Conservation (phyloP, 2,113 vertebrate genomes). For the Oryzias javanicus region DNA sequence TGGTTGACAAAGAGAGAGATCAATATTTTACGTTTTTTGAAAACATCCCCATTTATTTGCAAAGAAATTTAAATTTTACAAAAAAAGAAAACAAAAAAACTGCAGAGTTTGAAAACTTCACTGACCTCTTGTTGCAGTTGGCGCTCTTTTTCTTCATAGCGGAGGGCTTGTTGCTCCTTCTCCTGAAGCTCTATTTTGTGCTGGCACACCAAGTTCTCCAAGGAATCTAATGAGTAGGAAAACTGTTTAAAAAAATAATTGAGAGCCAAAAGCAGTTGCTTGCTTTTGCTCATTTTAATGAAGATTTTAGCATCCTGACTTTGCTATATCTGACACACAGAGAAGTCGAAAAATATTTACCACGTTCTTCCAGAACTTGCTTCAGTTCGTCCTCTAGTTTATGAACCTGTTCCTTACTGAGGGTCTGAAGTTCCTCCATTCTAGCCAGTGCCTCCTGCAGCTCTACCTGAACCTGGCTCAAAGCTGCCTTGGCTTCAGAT, state of each 20-base stretch:
- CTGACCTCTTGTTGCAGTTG: slow-evolving; percentile 80
- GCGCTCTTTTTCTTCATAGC: slow-evolving; percentile 73
- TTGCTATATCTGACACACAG: not conserved
- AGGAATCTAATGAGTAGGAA: slow-evolving; percentile 52
- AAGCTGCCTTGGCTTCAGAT: slow-evolving; percentile 56
- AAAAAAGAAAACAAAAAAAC: not conserved
- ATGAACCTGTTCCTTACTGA: slow-evolving; percentile 71
- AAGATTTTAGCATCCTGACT: not conserved
- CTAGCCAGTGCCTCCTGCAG: slow-evolving; percentile 64
- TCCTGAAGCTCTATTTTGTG: slow-evolving; percentile 68
- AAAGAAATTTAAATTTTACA: not conserved
- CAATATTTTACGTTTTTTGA: not conserved
- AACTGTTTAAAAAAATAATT: not conserved
- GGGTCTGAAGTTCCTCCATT: slow-evolving; percentile 71
- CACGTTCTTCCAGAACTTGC: slow-evolving; percentile 74
- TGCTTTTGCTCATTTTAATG: too few relatives aligned
- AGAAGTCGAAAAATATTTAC: slow-evolving; percentile 9
- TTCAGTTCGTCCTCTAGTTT: slow-evolving; percentile 76
- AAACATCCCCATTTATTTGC: too few relatives aligned
- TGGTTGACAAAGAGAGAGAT: slow-evolving; percentile 42
- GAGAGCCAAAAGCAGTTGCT: too few relatives aligned
- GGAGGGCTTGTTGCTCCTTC: slow-evolving; percentile 60
- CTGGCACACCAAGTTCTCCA: slow-evolving; percentile 72
- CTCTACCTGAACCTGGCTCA: slow-evolving; percentile 68
- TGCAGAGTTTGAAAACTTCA: not conserved